phyloP scores from a whole-genome alignment of 1,140 invertebrate species.

The Drosophila rhopaloa region DNA sequence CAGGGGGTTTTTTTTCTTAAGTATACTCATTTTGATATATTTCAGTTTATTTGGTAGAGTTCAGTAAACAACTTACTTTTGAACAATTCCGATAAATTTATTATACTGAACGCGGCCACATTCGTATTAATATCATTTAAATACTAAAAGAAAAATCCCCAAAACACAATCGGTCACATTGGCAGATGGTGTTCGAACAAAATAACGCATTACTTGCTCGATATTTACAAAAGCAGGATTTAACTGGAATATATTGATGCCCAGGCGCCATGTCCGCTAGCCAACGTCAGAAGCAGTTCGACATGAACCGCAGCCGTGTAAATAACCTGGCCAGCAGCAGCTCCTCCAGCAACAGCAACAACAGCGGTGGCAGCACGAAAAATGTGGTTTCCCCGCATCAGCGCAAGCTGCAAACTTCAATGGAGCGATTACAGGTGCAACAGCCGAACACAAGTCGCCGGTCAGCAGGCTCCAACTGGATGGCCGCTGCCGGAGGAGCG shows the following conservation, averaged over 20 bases:
- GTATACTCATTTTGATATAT: too few relatives aligned
- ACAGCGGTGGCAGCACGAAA: constrained; percentile 21
- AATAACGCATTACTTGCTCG: constrained; percentile 15
- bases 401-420: constrained; percentile 48
- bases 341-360: background rate
- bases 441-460: constrained; percentile 65
- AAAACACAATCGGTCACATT: constrained; percentile 2
- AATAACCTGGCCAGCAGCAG: constrained; percentile 5
- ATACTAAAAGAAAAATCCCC: background rate
- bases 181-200: constrained; percentile 8
- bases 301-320: constrained; percentile 31
- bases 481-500: constrained; percentile 11
- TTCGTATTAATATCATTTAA: background rate
- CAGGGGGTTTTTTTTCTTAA: too few relatives aligned
- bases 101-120: background rate
- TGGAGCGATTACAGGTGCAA: constrained; percentile 64
- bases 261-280: constrained; percentile 40
- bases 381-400: constrained; percentile 52
- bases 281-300: constrained; percentile 45
- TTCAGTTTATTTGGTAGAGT: too few relatives aligned
- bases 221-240: background rate
- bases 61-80: too few relatives aligned
- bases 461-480: constrained; percentile 75
- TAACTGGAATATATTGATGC: constrained; percentile 1
- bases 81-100: too few relatives aligned